These are phyloP conservation scores for Brachionus koreanus DNA, from an alignment of 1,140 invertebrate species.

Conservation along the genomic window DNA sequence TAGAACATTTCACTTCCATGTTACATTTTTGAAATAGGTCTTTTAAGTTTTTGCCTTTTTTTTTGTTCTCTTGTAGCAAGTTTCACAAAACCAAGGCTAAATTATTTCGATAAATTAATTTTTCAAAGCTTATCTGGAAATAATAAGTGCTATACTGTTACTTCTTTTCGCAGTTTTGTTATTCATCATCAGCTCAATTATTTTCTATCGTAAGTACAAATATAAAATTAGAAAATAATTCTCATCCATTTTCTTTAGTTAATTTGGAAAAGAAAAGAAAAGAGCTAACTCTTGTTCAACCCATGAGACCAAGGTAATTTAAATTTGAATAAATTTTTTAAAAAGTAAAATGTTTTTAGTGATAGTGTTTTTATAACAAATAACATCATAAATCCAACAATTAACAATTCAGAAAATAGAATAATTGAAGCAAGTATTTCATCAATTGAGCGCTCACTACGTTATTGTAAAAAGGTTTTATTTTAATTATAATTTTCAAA, in stretches of 20 bases:
- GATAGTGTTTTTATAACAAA: constrained; percentile 16
- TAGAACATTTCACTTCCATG: too few relatives aligned
- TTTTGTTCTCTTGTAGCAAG: too few relatives aligned
- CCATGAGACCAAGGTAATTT: background rate
- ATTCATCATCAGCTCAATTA: constrained; percentile 5
- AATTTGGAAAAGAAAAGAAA: background rate
- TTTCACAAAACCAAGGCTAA: too few relatives aligned
- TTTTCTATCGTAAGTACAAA: background rate
- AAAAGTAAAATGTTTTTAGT: background rate
- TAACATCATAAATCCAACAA: constrained; percentile 10
- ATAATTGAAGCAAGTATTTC: constrained; percentile 23
- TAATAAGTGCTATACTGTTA: background rate
- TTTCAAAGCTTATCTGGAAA: constrained; percentile 6
- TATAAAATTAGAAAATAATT: background rate
- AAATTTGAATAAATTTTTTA: background rate
- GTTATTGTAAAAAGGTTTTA: background rate
- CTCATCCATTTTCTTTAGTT: background rate
- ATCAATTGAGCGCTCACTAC: constrained; percentile 4
- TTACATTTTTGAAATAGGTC: too few relatives aligned
- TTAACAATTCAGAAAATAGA: constrained; percentile 4
- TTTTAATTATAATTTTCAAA: background rate
- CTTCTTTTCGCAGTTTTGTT: constrained; percentile 1
- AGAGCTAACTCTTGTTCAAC: background rate
- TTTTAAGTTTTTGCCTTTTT: too few relatives aligned
- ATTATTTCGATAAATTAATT: background rate